Percentiles rank a stretch among this genome's conserved stretches.
These are phyloP conservation scores for Cephalopterus ornatus DNA, from an alignment of 2,113 vertebrate genomes.

Conservation along the genomic window DNA sequence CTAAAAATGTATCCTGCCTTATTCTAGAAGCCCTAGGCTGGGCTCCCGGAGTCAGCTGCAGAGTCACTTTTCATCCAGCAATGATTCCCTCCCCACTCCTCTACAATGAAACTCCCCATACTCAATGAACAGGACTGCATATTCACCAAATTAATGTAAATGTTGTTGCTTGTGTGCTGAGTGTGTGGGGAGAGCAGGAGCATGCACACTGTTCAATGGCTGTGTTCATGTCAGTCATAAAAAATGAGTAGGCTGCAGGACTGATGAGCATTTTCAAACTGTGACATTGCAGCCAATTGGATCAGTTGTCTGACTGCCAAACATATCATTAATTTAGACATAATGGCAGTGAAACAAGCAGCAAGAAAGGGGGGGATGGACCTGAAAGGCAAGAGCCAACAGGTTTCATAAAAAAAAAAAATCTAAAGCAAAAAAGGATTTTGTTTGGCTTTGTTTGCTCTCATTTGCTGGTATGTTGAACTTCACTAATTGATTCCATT, in stretches of 20 bases:
- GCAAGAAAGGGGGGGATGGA: background rate
- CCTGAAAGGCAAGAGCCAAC: background rate
- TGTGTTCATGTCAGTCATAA: background rate
- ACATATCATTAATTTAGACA: slow-evolving; percentile 44
- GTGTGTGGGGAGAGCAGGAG: background rate
- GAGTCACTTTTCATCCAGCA: background rate
- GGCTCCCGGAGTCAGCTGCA: background rate
- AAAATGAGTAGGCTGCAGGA: slow-evolving; percentile 2
- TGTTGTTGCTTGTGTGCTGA: background rate
- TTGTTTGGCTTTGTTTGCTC: slow-evolving; percentile 15
- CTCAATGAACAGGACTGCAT: background rate
- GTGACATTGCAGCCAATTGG: slow-evolving; percentile 32
- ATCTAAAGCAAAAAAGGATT: background rate
- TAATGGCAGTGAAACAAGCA: slow-evolving; percentile 32
- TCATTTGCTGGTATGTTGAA: slow-evolving; percentile 35
- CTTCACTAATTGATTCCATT: slow-evolving; percentile 53
- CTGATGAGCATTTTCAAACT: slow-evolving; percentile 33
- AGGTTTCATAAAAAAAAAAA: slow-evolving; percentile 5
- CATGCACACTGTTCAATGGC: background rate
- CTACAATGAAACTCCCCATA: background rate
- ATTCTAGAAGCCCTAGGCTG: background rate
- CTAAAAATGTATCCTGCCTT: background rate
- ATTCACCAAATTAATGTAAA: background rate
- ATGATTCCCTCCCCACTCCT: background rate
- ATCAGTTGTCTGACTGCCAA: slow-evolving; percentile 42